Evolutionary conservation across 64 coral and sea anemone species (phyloP).

Genomic region (Dendronephthya gigantea): DNA sequence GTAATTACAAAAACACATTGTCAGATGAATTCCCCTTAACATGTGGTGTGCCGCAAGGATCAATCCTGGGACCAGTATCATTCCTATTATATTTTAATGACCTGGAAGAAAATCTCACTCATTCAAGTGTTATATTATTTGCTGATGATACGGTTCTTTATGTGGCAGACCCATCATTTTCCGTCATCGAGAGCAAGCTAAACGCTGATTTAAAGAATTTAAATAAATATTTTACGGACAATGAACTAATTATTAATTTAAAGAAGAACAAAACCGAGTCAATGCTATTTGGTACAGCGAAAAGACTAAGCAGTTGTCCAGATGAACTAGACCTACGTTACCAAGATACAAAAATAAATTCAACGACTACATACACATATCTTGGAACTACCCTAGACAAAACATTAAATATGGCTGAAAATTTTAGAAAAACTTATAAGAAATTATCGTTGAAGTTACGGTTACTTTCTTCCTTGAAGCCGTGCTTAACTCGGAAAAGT

Average conservation of each 20-base stretch:
- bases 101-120: conserved; percentile 15
- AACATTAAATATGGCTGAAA: neutral
- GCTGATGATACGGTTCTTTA: conserved; percentile 21
- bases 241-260: neutral
- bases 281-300: neutral
- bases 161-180: neutral
- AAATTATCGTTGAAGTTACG: neutral
- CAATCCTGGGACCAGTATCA: conserved; percentile 23
- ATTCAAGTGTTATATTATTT: neutral
- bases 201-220: neutral
- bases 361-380: too few species aligned
- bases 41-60: conserved; percentile 13
- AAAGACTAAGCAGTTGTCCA: neutral
- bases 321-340: neutral
- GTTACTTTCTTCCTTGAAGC: neutral
- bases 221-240: neutral
- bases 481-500: neutral
- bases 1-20: neutral
- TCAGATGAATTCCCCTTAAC: neutral
- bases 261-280: neutral
- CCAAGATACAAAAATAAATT: neutral
- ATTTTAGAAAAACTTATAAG: neutral
- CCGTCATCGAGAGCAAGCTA: neutral
- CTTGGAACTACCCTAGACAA: neutral
- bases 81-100: conserved; percentile 26